Evolutionary conservation across 2,888 invertebrate species (phyloP).

Genomic region (Patella pellucida): DNA sequence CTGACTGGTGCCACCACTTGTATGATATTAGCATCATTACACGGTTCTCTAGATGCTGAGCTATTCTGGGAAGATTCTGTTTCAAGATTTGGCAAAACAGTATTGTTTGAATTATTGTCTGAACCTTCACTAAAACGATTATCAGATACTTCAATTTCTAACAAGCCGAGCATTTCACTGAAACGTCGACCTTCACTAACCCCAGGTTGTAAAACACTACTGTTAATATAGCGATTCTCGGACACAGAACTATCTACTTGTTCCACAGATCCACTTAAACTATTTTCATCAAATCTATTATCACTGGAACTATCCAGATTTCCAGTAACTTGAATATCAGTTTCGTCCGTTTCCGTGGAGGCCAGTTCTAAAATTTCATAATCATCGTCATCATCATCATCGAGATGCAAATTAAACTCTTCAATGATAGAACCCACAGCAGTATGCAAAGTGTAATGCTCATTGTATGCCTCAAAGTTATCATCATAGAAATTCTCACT

Average conservation of each 20-base stretch:
- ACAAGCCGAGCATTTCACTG: background rate
- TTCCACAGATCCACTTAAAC: background rate
- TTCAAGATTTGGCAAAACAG: too few species aligned
- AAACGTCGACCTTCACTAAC: background rate
- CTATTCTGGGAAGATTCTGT: too few species aligned
- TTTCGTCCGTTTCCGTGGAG: conserved; percentile 42
- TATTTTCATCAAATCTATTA: conserved; percentile 1
- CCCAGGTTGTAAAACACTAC: conserved; percentile 7
- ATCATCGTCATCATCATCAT: conserved; percentile 56
- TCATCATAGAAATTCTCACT: conserved; percentile 64
- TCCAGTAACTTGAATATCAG: conserved; percentile 36
- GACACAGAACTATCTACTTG: background rate
- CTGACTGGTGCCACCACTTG: too few species aligned
- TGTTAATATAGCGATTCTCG: background rate
- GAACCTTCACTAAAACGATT: background rate
- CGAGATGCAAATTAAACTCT: conserved; percentile 53
- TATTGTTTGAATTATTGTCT: too few species aligned
- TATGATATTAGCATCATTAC: too few species aligned
- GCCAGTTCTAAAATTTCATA: conserved; percentile 57
- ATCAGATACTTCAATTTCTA: background rate
- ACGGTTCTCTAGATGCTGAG: too few species aligned
- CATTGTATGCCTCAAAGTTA: conserved; percentile 63
- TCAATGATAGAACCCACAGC: conserved; percentile 55
- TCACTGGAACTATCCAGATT: background rate
- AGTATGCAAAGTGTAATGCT: conserved; percentile 58